Base-by-base conservation (phyloP, 2,113 vertebrate species). In the Passer montanus region DNA sequence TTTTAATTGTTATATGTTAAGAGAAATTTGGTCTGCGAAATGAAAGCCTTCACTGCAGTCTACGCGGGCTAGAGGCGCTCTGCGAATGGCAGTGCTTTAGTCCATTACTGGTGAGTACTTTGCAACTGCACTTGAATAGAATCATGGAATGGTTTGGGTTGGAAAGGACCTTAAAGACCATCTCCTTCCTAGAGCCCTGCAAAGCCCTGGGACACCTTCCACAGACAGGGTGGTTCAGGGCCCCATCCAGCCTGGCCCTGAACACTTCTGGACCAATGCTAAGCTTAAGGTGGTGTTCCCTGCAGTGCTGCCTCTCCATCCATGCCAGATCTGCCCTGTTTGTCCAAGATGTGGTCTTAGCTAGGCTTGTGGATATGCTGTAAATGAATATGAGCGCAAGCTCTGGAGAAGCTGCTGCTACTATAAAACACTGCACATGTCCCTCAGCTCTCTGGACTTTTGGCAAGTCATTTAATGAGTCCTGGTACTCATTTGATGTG, bases 21-120 rank as follows among this genome's bases (percentile, higher is more conserved):
- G 83, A 83, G 27, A 69, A 75, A 66, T 12, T 12, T 37, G 6
- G 5, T 6, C 68, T 49, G 23, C 30, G 70, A 60, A 70, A 63
- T 27, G 11, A 66, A 84, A 62, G 58, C 17, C 12, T 6, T 5
- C n/a, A 15, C 59, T 47, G 15, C 37, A n/a, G 1, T 31, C 23
- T 85, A 14, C 11, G 5, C 1, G 3, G 63, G 31, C 41, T 96
- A 85, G 87, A 63, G 41, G 30, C 2, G 3, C 4, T 16, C 20
- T 73, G 26, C 0, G 0, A 52, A 20, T 24, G 52, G 11, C 47
- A 47, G 37, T 0, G 0, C 19, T 79, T 69, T 35, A 79, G 27
- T 43, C 28, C 33, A 0, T 39, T 46, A 3, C 5, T 33, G 64
- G 70, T 77, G 79, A 62, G 67, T 80, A 43, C 14, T 76, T 60